Percentiles rank a stretch among this genome's conserved stretches.
Conservation (phyloP, 2,113 vertebrate species). For the Apodemus sylvaticus region DNA sequence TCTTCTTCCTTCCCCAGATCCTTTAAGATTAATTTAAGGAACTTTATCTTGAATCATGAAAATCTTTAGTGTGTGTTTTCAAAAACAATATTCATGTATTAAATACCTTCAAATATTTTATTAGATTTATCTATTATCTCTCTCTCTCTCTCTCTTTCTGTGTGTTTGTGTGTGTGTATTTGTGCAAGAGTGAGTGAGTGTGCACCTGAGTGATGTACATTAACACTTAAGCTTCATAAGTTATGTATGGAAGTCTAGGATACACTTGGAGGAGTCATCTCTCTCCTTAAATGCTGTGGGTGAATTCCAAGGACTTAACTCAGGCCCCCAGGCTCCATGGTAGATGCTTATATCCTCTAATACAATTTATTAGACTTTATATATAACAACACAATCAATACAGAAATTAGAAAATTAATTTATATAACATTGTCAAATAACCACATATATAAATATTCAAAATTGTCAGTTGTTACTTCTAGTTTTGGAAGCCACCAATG, state of each 20-base stretch:
- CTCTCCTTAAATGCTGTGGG: not conserved
- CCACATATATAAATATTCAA: not conserved
- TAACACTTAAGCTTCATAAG: not conserved
- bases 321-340: not conserved
- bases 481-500: not conserved
- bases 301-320: not conserved
- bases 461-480: not conserved
- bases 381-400: not conserved
- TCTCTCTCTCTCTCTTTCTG: not conserved
- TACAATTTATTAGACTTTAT: not conserved
- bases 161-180: not conserved
- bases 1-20: accelerated
- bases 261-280: not conserved
- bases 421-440: not conserved
- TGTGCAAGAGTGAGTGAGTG: not conserved
- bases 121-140: not conserved
- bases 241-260: not conserved
- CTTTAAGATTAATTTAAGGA: not conserved
- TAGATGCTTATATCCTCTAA: not conserved
- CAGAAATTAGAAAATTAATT: not conserved
- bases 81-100: not conserved
- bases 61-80: not conserved
- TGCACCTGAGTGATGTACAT: not conserved
- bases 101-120: not conserved
- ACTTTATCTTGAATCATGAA: not conserved